These are phyloP conservation scores for Saturnia pavonia DNA, from an alignment of 2,888 invertebrate species.

Conservation along the genomic window DNA sequence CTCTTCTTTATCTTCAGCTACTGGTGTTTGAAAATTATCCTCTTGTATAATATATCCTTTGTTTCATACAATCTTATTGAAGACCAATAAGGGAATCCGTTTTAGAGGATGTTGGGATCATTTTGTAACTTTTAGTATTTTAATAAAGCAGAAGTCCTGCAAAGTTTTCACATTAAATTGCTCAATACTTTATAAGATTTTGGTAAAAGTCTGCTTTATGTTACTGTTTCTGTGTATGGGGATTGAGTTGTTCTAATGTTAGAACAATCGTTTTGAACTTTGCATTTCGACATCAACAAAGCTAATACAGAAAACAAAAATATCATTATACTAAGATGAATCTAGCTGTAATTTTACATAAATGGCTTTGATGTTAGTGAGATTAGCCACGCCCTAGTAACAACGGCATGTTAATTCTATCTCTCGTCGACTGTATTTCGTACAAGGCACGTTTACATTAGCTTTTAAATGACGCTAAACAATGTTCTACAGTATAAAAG, in stretches of 20 bases:
- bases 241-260: not conserved
- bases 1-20: too few species aligned
- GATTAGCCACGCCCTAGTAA: conserved; percentile 22
- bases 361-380: conserved; percentile 12
- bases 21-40: too few species aligned
- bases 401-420: conserved; percentile 17
- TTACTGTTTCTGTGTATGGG: not conserved
- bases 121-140: too few species aligned
- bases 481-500: conserved; percentile 32
- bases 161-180: not conserved
- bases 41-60: too few species aligned
- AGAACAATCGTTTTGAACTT: not conserved
- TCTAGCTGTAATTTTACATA: conserved; percentile 18
- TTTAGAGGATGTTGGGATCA: too few species aligned
- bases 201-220: not conserved
- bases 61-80: too few species aligned
- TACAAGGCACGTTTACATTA: conserved; percentile 31
- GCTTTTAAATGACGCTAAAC: conserved; percentile 35
- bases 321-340: conserved; percentile 11
- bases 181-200: not conserved
- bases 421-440: conserved; percentile 14
- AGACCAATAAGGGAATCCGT: too few species aligned
- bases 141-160: too few species aligned
- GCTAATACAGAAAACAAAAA: conserved; percentile 10
- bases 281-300: not conserved